Evolutionary conservation across 2,113 vertebrate species (phyloP), one percentile per base, ranked within the genome.

Genomic region (Cricetomys ansorgei): DNA sequence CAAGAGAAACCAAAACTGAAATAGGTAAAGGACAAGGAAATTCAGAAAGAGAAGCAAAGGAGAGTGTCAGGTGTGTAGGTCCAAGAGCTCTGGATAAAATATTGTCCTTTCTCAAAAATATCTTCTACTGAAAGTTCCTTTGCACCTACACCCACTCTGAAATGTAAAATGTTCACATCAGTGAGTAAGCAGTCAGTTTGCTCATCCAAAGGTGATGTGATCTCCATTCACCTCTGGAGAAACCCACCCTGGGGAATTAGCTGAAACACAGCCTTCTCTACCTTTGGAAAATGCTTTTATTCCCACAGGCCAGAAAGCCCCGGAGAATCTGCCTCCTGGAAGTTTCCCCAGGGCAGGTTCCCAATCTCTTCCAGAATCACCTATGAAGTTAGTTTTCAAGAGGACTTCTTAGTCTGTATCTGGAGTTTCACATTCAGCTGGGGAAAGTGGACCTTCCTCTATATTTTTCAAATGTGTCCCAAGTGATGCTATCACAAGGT

Each of bases 201-300:
- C 50, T 91, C 59, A 72, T 69, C 59, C 59, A 95, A 45, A 59
- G 31, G 76, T 45, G 2, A 55, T 76, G 12, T 67, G 81, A 86
- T 95, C 80, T 88, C 59, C 13, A 19, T 27, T 94, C 19, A 95
- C 70, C 59, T 96, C 62, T 86, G 77, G 25, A 96, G 43, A 94
- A 96, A 91, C 4, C 37, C 76, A 27, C 15, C 45, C 57, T 77
- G 48, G 65, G 27, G 86, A 97, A 88, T 31, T 87, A 86, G 55
- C 25, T 85, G 0, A 55, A 86, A 97, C 88, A 37, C 75, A 89
- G 40, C 7, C n/a, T 94, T 57, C 43, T 53, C n/a, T 50, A 92
- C 87, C 50, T 95, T 92, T 69, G 55, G 76, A 92, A 91, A 96
- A 91, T 75, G 37, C 1, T 77, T 92, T 86, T 89, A 91, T 89